These are phyloP conservation scores for Archocentrus centrarchus DNA, from an alignment of 2,113 vertebrate species.

Conservation along the genomic window DNA sequence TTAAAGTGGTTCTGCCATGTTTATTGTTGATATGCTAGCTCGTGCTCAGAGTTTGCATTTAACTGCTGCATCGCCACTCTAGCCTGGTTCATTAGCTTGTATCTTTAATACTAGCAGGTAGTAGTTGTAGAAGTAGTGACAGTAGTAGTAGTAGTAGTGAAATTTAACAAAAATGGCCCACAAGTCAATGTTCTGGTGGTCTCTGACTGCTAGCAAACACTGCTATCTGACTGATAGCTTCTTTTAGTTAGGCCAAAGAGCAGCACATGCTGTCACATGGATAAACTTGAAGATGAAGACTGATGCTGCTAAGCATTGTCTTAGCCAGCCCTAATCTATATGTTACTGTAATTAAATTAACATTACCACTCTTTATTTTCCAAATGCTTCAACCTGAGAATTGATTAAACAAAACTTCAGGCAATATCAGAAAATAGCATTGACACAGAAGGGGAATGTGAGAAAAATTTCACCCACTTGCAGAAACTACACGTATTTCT, in stretches of 20 bases:
- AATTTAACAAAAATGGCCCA: background rate
- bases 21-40: background rate
- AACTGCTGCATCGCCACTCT: background rate
- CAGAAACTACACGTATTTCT: background rate
- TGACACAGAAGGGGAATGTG: background rate
- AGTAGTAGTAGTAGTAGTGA: background rate
- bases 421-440: background rate
- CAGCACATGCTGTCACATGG: background rate
- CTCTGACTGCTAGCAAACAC: background rate
- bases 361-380: background rate
- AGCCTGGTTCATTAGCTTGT: background rate
- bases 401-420: background rate
- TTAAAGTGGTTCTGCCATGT: background rate
- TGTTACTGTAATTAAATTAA: background rate
- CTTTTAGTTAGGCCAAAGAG: background rate
- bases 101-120: background rate
- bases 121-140: background rate
- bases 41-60: background rate
- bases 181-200: background rate
- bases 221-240: background rate
- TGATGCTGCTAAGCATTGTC: background rate
- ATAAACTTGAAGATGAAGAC: background rate
- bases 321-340: background rate
- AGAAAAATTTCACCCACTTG: background rate
- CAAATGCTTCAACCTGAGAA: background rate